Base-by-base conservation (phyloP, 2,797 vertebrate genomes). In the Onychomys torridus region DNA sequence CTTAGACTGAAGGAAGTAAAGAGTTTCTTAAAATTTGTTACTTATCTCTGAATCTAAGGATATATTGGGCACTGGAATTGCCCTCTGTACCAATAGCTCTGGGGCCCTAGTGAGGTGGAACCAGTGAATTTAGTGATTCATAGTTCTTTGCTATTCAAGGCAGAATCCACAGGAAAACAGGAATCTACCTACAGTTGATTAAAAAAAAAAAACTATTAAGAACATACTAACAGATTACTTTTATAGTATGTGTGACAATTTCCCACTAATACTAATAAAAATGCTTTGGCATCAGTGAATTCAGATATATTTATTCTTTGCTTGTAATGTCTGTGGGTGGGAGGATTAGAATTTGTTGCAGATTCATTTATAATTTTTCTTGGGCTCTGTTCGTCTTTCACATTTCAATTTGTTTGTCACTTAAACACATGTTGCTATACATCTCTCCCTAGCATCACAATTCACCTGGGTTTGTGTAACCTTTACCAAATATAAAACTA, bases 181-280 rank as follows among this genome's bases (percentile, higher is more conserved):
- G 5, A 71, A 25, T 69, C 9, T 73, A 55, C 7, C 12, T 94
- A n/a, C 2, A 67, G 63, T 86, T 46, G 0, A 86, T 86, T 87
- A n/a, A n/a, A n/a, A n/a, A n/a, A n/a, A n/a, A n/a, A n/a, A 9
- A 73, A 63, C 69, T 13, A 84, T 76, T 37, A 76, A 77, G 2
- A 90, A 88, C 81, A 63, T 67, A 96, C 52, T 93, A 63, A 78
- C 52, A 86, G 59, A 34, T 14, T 5, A 69, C 86, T 92, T 92
- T 91, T 83, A 5, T 16, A 76, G 11, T 78, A 91, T 89, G 92
- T 90, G 52, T 90, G 29, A 88, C 1, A 71, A 88, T 89, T 21
- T 3, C 4, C 32, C 12, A 92, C 89, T 14, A 21, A 17, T 49
- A 16, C 77, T 88, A 92, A 71, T 76, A 93, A 88, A 89, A 76